These are phyloP conservation scores for Stigmatopora nigra DNA, from an alignment of 2,113 vertebrate species.

Conservation along the genomic window DNA sequence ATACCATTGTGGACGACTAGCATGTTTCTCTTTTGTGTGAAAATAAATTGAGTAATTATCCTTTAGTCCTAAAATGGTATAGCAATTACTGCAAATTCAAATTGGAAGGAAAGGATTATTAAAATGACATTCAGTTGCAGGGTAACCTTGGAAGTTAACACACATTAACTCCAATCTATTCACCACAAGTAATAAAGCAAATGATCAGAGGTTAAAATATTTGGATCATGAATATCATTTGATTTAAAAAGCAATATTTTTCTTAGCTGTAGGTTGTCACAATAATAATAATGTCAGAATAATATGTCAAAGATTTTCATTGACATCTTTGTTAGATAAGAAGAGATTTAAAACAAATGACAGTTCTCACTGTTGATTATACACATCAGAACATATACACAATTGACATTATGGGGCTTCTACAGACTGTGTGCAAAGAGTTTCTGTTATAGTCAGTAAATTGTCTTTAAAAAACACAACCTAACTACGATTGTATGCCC, in stretches of 20 bases:
- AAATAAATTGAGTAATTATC: neutral
- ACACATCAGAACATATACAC: neutral
- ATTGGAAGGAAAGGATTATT: neutral
- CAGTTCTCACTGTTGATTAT: too few species aligned
- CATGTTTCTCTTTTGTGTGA: slow-evolving; percentile 2
- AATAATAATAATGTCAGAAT: too few species aligned
- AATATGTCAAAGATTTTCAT: too few species aligned
- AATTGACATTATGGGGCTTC: neutral
- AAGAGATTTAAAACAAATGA: too few species aligned
- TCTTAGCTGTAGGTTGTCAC: too few species aligned
- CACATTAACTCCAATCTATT: neutral
- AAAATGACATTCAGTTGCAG: neutral
- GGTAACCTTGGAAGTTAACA: neutral
- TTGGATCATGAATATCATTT: neutral
- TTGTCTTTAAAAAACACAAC: neutral
- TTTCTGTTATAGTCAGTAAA: neutral
- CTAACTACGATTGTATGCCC: neutral
- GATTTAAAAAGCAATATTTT: neutral
- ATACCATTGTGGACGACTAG: slow-evolving; percentile 28
- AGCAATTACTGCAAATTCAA: neutral
- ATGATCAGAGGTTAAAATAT: neutral
- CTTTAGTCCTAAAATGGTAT: neutral
- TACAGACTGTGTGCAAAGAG: neutral
- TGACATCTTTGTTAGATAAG: too few species aligned
- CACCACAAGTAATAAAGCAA: neutral